A percentile compares a stretch with the other conserved stretches of the same genome.
Evolutionary conservation across 2,113 vertebrate species (phyloP).

Genomic region (Sander lucioperca): DNA sequence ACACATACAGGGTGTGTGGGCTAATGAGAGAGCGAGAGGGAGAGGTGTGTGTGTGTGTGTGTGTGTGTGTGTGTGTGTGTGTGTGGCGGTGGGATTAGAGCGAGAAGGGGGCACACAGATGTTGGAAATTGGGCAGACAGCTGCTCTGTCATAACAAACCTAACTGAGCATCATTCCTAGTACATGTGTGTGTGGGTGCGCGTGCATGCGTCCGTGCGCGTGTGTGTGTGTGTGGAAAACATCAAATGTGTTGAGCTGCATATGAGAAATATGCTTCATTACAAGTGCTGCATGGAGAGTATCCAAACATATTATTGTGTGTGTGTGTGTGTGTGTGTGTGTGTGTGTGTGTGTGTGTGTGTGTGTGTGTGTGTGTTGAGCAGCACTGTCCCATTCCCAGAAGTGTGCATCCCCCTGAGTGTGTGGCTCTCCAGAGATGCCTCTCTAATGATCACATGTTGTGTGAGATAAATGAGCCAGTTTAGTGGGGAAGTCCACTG

Average conservation of each 20-base stretch:
- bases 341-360: constrained; percentile 13
- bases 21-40: background rate
- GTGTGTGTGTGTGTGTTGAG: background rate
- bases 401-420: constrained; percentile 5
- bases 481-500: constrained; percentile 34
- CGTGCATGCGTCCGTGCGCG: background rate
- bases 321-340: constrained; percentile 8
- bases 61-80: too few species aligned
- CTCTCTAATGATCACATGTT: constrained; percentile 37
- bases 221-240: constrained; percentile 1
- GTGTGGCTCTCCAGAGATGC: constrained; percentile 34
- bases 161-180: constrained; percentile 54
- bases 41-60: too few species aligned
- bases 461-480: constrained; percentile 50
- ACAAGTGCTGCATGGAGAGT: background rate
- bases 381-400: constrained; percentile 9
- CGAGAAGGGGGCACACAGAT: constrained; percentile 49
- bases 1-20: constrained; percentile 16
- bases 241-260: background rate
- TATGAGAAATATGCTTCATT: background rate
- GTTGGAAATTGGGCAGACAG: constrained; percentile 63
- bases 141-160: constrained; percentile 65
- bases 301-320: background rate
- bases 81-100: background rate
- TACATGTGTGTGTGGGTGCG: constrained; percentile 16